phyloP scores from a whole-genome alignment of 2,888 invertebrate genomes.

The Geophilus truncorum region DNA sequence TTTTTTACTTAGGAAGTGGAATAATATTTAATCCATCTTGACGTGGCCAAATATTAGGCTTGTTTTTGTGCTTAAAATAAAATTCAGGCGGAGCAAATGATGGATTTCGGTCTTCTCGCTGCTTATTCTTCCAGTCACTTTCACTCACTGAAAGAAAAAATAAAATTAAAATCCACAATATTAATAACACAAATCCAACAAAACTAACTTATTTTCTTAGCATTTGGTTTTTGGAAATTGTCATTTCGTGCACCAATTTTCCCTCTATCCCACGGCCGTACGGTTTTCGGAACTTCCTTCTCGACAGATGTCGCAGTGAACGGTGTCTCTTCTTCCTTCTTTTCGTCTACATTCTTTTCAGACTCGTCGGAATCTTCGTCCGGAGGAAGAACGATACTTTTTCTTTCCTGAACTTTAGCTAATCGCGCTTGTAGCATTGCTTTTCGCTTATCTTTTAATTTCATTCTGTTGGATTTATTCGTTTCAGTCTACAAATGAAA shows the following conservation, averaged over 20 bases:
- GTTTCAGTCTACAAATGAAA: slow-evolving; percentile 43
- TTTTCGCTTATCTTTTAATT: slow-evolving; percentile 48
- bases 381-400: slow-evolving; percentile 29
- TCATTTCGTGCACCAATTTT: slow-evolving; percentile 56
- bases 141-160: slow-evolving; percentile 56
- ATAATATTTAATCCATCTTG: background rate
- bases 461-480: slow-evolving; percentile 43
- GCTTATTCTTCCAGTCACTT: slow-evolving; percentile 70
- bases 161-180: background rate
- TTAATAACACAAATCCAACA: background rate
- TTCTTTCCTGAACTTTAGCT: slow-evolving; percentile 48
- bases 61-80: slow-evolving; percentile 25
- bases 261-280: slow-evolving; percentile 69
- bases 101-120: slow-evolving; percentile 62
- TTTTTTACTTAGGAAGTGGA: background rate
- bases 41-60: background rate
- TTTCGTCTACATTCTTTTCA: background rate
- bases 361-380: slow-evolving; percentile 35
- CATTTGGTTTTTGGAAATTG: slow-evolving; percentile 25
- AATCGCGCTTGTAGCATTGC: slow-evolving; percentile 46
- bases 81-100: slow-evolving; percentile 70
- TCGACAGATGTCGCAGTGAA: background rate
- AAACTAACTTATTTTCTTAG: slow-evolving; percentile 31
- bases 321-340: background rate
- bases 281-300: slow-evolving; percentile 37